Percentiles rank a stretch among this genome's conserved stretches.
Evolutionary conservation across 2,797 vertebrate species (phyloP).

Genomic region (Phataginus tricuspis): DNA sequence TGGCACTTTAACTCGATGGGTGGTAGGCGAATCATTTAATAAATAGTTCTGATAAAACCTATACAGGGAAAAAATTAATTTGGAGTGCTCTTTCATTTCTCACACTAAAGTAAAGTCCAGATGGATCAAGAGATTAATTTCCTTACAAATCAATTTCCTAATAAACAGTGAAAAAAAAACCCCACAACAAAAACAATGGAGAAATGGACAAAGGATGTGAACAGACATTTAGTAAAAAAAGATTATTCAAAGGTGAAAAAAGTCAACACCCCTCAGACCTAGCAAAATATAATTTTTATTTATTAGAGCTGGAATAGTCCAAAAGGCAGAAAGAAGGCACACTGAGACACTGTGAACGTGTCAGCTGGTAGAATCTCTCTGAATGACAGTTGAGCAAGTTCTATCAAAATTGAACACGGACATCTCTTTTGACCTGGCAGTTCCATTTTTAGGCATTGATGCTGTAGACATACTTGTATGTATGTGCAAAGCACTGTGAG

Average conservation of each 20-base stretch:
- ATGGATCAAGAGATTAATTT: neutral
- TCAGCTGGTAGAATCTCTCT: rapidly evolving
- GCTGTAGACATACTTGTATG: rapidly evolving
- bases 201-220: neutral
- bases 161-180: neutral
- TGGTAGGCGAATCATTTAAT: neutral
- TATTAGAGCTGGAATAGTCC: rapidly evolving
- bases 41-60: neutral
- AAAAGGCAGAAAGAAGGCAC: neutral
- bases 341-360: rapidly evolving
- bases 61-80: neutral
- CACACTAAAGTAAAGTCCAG: neutral
- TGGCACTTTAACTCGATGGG: neutral
- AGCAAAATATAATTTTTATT: neutral
- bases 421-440: neutral
- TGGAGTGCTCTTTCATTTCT: neutral
- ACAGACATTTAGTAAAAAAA: neutral
- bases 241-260: neutral
- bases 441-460: neutral
- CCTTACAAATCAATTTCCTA: neutral
- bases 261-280: rapidly evolving
- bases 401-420: rapidly evolving
- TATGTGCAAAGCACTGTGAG: too few species aligned
- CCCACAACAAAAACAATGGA: neutral
- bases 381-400: rapidly evolving